phyloP scores from a whole-genome alignment of 2,797 vertebrate genomes.

The Anisognathus igniventris region DNA sequence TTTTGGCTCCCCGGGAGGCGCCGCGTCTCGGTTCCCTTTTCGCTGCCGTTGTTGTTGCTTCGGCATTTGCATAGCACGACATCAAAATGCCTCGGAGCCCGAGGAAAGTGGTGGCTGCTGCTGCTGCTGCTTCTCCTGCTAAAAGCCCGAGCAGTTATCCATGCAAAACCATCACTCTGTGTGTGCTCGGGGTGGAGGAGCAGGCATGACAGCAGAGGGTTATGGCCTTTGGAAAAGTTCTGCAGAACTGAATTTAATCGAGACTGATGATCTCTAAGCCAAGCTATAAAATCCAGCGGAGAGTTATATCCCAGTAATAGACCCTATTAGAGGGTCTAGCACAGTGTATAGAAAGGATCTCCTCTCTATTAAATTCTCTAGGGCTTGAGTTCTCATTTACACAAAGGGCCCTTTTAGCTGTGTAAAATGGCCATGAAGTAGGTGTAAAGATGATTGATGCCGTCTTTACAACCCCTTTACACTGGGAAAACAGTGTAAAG shows the following conservation, averaged over 20 bases:
- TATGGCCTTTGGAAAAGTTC: background rate
- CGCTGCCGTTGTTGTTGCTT: background rate
- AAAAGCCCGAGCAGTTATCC: background rate
- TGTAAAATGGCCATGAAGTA: conserved; percentile 49
- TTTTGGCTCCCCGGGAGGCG: conserved; percentile 28
- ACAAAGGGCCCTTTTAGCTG: conserved; percentile 39
- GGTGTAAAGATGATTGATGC: conserved; percentile 54
- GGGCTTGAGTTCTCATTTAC: conserved; percentile 45
- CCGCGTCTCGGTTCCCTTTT: conserved; percentile 61
- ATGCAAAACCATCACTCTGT: background rate
- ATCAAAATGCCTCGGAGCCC: conserved; percentile 44
- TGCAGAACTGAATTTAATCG: conserved; percentile 14
- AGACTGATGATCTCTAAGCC: conserved; percentile 3
- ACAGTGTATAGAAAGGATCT: conserved; percentile 21
- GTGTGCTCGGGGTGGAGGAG: background rate
- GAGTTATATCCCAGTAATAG: conserved; percentile 20
- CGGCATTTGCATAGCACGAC: conserved; percentile 63
- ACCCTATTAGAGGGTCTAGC: conserved; percentile 11
- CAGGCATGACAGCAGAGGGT: background rate
- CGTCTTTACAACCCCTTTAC: conserved; percentile 11
- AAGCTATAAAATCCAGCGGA: background rate
- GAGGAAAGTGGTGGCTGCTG: background rate
- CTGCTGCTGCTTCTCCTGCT: background rate
- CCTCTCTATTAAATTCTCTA: conserved; percentile 47
- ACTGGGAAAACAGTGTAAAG: conserved; percentile 39